phyloP scores from a whole-genome alignment of 2,888 invertebrate species.

The Helleia helle region DNA sequence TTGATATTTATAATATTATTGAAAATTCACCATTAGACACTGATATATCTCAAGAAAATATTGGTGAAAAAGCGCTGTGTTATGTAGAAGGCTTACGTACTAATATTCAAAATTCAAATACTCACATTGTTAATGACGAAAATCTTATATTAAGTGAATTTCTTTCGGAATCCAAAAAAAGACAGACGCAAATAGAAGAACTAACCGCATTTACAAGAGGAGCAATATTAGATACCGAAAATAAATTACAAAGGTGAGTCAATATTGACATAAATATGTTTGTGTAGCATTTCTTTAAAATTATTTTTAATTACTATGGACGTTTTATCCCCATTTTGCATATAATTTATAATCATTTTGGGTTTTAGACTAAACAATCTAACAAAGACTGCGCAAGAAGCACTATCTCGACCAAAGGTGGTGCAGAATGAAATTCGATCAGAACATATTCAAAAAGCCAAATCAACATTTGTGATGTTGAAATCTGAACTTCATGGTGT shows the following conservation, averaged over 20 bases:
- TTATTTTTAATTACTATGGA: neutral
- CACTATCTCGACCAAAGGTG: conserved; percentile 31
- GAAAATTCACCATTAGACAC: conserved; percentile 40
- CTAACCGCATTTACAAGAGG: conserved; percentile 44
- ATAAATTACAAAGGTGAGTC: conserved; percentile 49
- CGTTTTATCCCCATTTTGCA: neutral
- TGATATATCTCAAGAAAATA: conserved; percentile 29
- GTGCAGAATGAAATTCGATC: conserved; percentile 30
- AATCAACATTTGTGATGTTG: conserved; percentile 39
- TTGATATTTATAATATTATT: conserved; percentile 37
- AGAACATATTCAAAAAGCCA: conserved; percentile 43
- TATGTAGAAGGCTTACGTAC: conserved; percentile 44
- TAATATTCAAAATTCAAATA: conserved; percentile 40
- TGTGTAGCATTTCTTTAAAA: neutral
- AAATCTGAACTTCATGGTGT: conserved; percentile 45
- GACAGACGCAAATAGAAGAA: conserved; percentile 42
- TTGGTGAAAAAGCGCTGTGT: conserved; percentile 31
- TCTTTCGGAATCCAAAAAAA: conserved; percentile 43
- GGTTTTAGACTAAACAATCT: conserved; percentile 35
- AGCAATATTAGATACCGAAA: conserved; percentile 41
- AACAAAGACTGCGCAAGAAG: conserved; percentile 40
- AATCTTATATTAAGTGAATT: conserved; percentile 49
- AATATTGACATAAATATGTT: neutral
- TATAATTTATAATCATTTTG: conserved; percentile 2
- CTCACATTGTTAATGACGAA: conserved; percentile 37